These are phyloP conservation scores for Tachysurus fulvidraco DNA, from an alignment of 2,113 vertebrate genomes.

Conservation along the genomic window DNA sequence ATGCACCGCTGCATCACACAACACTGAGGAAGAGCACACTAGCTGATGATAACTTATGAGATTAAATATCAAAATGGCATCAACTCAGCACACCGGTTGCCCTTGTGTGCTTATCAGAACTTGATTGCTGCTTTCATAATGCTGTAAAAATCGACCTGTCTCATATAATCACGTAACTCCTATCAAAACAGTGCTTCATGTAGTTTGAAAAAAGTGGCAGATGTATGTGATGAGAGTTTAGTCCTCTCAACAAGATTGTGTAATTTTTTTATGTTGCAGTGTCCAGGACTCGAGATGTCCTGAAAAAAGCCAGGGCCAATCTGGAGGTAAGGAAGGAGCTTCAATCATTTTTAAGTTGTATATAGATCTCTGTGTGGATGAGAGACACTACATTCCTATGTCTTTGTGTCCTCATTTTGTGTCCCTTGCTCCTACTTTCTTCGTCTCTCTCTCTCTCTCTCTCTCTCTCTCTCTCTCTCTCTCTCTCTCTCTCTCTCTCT, in stretches of 20 bases:
- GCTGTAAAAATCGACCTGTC: background rate
- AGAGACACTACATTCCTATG: constrained; percentile 15
- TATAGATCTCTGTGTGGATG: constrained; percentile 33
- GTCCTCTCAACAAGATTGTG: background rate
- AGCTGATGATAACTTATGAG: background rate
- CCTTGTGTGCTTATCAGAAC: background rate
- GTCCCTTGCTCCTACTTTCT: constrained; percentile 56
- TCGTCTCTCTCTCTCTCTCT: constrained; percentile 29
- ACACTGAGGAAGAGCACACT: background rate
- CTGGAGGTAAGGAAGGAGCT: constrained; percentile 78
- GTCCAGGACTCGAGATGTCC: constrained; percentile 86
- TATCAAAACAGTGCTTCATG: background rate
- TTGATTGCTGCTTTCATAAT: background rate
- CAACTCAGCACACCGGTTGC: background rate
- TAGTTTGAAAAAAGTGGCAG: background rate
- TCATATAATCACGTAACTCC: background rate
- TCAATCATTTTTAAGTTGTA: background rate
- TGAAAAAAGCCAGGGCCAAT: constrained; percentile 90
- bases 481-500: constrained; percentile 43
- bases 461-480: constrained; percentile 30
- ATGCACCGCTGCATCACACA: background rate
- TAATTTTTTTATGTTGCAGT: constrained; percentile 67
- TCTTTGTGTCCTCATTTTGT: constrained; percentile 47
- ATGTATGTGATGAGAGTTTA: background rate
- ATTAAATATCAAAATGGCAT: background rate